A percentile compares a stretch with the other conserved stretches of the same genome.
phyloP scores from a whole-genome alignment of 2,797 vertebrate species.

The Schizopygopsis malacanthus region DNA sequence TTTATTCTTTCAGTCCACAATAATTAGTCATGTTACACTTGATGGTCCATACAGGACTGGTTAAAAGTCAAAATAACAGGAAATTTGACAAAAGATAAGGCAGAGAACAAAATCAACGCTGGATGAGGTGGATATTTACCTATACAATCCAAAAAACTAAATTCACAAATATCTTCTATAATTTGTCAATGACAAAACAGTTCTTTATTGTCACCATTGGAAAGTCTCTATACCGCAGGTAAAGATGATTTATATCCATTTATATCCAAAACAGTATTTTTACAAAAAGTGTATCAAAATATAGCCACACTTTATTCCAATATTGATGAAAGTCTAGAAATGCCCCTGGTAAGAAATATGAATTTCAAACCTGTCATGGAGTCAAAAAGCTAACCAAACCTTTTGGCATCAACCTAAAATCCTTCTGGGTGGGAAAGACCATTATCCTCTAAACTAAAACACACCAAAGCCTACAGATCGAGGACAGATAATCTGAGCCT shows the following conservation, averaged over 20 bases:
- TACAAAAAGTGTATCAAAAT: neutral
- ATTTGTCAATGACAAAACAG: neutral
- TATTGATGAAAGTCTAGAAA: neutral
- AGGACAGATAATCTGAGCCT: constrained; percentile 6
- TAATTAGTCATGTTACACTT: neutral
- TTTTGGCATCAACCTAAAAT: neutral
- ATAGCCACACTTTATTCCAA: neutral
- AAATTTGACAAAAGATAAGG: neutral
- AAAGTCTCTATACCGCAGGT: neutral
- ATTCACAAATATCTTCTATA: neutral
- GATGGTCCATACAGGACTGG: neutral
- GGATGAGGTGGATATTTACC: neutral
- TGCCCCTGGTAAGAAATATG: neutral
- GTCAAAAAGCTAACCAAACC: constrained; percentile 9
- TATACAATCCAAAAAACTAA: neutral
- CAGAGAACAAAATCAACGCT: neutral
- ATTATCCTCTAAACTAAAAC: neutral
- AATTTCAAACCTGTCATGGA: neutral
- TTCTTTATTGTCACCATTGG: neutral
- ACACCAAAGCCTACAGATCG: neutral
- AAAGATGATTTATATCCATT: neutral
- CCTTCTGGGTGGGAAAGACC: constrained; percentile 2
- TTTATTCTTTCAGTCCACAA: neutral
- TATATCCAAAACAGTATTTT: neutral
- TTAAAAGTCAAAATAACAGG: neutral